Evolutionary conservation across 2,113 vertebrate genomes (phyloP), one percentile per base, ranked within the genome.

Genomic region (Perca schrenkii): DNA sequence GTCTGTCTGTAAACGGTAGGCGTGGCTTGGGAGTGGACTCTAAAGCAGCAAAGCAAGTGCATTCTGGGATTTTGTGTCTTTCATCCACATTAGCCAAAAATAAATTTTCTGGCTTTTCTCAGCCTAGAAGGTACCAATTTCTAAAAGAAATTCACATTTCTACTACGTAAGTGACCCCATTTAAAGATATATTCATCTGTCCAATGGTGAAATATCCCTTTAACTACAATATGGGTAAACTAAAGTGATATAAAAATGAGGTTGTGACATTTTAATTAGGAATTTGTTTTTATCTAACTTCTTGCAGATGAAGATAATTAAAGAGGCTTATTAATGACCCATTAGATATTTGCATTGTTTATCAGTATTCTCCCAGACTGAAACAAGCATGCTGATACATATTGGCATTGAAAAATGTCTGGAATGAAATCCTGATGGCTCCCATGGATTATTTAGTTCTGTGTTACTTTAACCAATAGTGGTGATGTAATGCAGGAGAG

Each of bases 401-500:
- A 57, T 17, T 31, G 47, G 1, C 31, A 15, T 0, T 64, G n/a
- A 78, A 25, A 7, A 10, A 81, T 54, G 58, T 36, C 52, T 0
- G 3, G 8, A 19, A 34, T 56, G 60, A 64, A 84, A 56, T 73
- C 54, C 25, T 50, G 21, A 84, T 25, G 49, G 17, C n/a, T 71
- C 49, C 19, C 46, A 11, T 61, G 43, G 14, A 14, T 66, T 72
- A 61, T 79, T 83, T 60, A 46, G 25, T 69, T 69, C 58, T 28
- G 43, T 49, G n/a, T 56, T 56, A 56, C 46, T 80, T 34, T 8
- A 8, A 49, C 47, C 56, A 40, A 40, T 46, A 14, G 21, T 1
- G 15, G 53, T 78, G 62, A 65, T 69, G 13, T 21, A 87, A 67
- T 71, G 68, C 67, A 77, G 28, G 25, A 43, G 63, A 64, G 49